A percentile compares a stretch with the other conserved stretches of the same genome.
Conservation (phyloP, 1,140 invertebrate species). For the Macrosteles quadrilineatus region DNA sequence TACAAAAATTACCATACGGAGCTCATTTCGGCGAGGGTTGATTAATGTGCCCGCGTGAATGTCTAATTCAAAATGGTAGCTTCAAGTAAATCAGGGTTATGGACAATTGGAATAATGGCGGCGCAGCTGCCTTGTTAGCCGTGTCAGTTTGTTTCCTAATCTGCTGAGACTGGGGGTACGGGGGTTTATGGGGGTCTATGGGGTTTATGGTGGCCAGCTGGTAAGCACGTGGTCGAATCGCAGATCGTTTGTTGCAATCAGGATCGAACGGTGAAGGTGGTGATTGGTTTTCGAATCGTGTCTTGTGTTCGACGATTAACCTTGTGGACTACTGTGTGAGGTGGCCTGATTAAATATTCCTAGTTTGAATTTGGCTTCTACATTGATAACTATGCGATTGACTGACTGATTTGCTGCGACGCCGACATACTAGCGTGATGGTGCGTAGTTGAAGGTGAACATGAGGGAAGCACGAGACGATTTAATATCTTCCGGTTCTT, state of each 20-base stretch:
- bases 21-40: slow-evolving; percentile 31
- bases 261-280: neutral
- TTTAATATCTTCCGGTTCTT: too few species aligned
- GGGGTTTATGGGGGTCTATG: slow-evolving; percentile 9
- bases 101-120: slow-evolving; percentile 32
- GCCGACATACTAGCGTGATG: too few species aligned
- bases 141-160: slow-evolving; percentile 12
- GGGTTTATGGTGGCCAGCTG: neutral
- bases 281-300: neutral
- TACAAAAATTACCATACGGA: slow-evolving; percentile 32
- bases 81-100: slow-evolving; percentile 36
- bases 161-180: slow-evolving; percentile 17
- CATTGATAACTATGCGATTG: too few species aligned
- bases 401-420: too few species aligned
- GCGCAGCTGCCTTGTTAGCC: neutral
- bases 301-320: too few species aligned
- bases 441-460: too few species aligned
- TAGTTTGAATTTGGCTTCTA: too few species aligned
- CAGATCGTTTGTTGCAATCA: slow-evolving; percentile 7
- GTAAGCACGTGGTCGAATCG: neutral
- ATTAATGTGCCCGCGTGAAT: slow-evolving; percentile 34
- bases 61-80: slow-evolving; percentile 36
- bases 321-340: too few species aligned
- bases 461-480: too few species aligned
- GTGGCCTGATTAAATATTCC: too few species aligned